A percentile compares a stretch with the other conserved stretches of the same genome.
Evolutionary conservation across 1,140 invertebrate species (phyloP).

Genomic region (Drosophila jambulina): DNA sequence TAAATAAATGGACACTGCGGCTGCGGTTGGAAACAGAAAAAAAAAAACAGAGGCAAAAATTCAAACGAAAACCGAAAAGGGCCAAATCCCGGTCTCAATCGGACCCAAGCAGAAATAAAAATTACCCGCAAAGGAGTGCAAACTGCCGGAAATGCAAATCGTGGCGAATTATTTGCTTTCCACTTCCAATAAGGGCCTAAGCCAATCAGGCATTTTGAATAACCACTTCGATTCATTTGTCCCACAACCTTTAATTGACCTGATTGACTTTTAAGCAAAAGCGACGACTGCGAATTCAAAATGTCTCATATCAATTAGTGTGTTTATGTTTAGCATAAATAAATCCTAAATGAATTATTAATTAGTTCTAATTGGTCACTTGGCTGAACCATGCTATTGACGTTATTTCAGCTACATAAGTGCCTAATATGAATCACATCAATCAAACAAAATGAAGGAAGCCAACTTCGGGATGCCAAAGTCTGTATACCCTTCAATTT

Average conservation of each 20-base stretch:
- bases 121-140: conserved; percentile 32
- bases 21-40: conserved; percentile 18
- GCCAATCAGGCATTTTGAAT: conserved; percentile 34
- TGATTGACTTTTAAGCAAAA: too few species aligned
- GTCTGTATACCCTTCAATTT: too few species aligned
- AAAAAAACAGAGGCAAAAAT: neutral
- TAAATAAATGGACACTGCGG: conserved; percentile 48
- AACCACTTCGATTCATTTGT: conserved; percentile 33
- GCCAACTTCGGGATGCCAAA: too few species aligned
- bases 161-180: conserved; percentile 25
- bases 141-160: conserved; percentile 42
- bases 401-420: too few species aligned
- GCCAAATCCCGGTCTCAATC: conserved; percentile 10
- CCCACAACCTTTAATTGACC: conserved; percentile 12
- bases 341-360: too few species aligned
- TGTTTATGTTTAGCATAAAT: too few species aligned
- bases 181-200: neutral
- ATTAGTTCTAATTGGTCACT: too few species aligned
- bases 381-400: too few species aligned
- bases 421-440: too few species aligned
- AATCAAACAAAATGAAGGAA: too few species aligned
- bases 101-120: conserved; percentile 14
- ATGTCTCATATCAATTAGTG: too few species aligned
- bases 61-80: conserved; percentile 4
- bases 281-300: too few species aligned